A percentile compares a stretch with the other conserved stretches of the same genome.
Conservation (phyloP, 2,113 vertebrate genomes). For the Oxyura jamaicensis region DNA sequence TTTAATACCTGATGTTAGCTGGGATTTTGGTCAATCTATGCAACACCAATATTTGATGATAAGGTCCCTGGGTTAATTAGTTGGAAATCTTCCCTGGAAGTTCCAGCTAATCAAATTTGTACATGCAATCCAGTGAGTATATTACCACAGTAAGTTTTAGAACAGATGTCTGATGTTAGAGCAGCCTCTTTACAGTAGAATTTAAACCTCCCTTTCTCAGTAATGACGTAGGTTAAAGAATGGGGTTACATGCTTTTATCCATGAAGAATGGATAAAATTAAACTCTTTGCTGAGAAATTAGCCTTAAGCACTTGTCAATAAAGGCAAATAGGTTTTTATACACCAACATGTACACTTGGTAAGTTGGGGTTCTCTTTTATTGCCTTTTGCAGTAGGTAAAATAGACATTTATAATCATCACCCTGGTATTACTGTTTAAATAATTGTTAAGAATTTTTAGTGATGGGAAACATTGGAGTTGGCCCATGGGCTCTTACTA, state of each 20-base stretch:
- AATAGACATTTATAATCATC: conserved; percentile 51
- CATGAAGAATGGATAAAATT: conserved; percentile 70
- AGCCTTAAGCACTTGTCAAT: conserved; percentile 69
- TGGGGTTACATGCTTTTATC: neutral
- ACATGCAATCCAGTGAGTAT: conserved; percentile 58
- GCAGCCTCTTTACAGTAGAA: conserved; percentile 61
- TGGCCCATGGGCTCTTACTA: neutral
- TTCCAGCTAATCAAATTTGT: conserved; percentile 78
- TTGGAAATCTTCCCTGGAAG: conserved; percentile 77
- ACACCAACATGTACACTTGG: conserved; percentile 59
- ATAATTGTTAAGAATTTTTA: conserved; percentile 26
- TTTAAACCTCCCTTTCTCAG: conserved; percentile 61
- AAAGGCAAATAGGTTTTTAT: conserved; percentile 76
- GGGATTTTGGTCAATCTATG: conserved; percentile 74
- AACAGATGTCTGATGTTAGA: conserved; percentile 70
- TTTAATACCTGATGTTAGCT: conserved; percentile 72
- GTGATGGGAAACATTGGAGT: neutral
- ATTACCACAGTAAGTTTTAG: conserved; percentile 71
- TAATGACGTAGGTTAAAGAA: conserved; percentile 65
- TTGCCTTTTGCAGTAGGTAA: conserved; percentile 56
- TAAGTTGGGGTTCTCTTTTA: conserved; percentile 41
- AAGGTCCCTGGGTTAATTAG: conserved; percentile 76
- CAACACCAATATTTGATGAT: conserved; percentile 68
- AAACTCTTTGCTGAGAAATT: conserved; percentile 71
- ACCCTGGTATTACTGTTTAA: conserved; percentile 49